These are phyloP conservation scores for Todus mexicanus DNA, from an alignment of 2,797 vertebrate genomes.

Conservation along the genomic window DNA sequence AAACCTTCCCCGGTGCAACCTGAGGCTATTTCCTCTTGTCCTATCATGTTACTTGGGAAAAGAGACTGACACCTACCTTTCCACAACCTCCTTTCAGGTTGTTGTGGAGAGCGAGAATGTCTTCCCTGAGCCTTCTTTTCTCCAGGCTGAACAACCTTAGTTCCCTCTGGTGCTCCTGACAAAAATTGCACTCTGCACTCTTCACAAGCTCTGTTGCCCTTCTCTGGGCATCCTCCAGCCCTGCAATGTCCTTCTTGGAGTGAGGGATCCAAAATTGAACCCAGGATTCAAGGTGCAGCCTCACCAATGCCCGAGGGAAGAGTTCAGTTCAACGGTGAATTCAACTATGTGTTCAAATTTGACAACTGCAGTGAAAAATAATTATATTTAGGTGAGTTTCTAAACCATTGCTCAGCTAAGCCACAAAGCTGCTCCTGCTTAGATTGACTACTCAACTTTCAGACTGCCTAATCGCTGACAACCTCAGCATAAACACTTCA, in stretches of 20 bases:
- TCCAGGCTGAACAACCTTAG: not conserved
- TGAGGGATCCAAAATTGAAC: not conserved
- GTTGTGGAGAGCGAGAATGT: not conserved
- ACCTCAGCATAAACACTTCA: not conserved
- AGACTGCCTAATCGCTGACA: not conserved
- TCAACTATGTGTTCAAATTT: accelerated
- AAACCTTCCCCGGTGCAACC: not conserved
- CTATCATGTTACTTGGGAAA: no score
- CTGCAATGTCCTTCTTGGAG: not conserved
- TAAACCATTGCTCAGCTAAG: not conserved
- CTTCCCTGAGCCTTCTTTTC: not conserved
- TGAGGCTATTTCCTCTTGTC: not conserved
- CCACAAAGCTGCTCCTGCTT: not conserved
- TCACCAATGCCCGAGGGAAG: not conserved
- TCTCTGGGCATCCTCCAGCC: not conserved
- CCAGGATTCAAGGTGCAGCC: not conserved
- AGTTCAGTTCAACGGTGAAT: not conserved
- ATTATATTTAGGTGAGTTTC: not conserved
- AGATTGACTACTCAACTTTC: not conserved
- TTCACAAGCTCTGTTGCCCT: not conserved
- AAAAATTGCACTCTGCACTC: no score
- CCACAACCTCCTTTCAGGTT: not conserved
- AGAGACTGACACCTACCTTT: not conserved
- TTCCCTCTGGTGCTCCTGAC: not conserved
- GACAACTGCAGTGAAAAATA: not conserved